Conservation (phyloP, 2,888 invertebrate species). For the Caenorhabditis panamensis region DNA sequence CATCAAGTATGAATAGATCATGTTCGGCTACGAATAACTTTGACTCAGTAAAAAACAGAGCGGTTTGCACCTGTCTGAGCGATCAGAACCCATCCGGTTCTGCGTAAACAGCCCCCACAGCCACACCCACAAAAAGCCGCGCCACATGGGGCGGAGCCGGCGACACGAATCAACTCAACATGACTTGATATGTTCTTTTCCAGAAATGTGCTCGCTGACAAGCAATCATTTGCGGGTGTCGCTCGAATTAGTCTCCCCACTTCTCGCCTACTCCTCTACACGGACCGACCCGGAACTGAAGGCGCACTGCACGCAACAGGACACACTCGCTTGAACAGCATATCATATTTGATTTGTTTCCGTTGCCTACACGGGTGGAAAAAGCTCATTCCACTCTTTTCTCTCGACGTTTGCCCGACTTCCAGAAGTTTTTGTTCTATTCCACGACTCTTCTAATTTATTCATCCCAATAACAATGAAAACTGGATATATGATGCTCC, state of each 20-base stretch:
- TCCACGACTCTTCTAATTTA: constrained; percentile 32
- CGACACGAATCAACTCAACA: neutral
- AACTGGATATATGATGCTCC: constrained; percentile 34
- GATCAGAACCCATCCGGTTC: constrained; percentile 12
- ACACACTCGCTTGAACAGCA: constrained; percentile 31
- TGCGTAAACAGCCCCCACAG: constrained; percentile 27
- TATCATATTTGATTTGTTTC: constrained; percentile 55
- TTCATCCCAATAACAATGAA: constrained; percentile 48
- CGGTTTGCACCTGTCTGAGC: constrained; percentile 26
- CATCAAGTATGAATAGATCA: no score
- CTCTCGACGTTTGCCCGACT: constrained; percentile 2
- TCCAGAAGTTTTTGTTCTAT: constrained; percentile 20
- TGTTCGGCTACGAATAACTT: no score
- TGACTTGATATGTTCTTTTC: constrained; percentile 47
- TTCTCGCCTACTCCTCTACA: constrained; percentile 29
- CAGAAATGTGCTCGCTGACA: constrained; percentile 45
- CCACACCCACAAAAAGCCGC: constrained; percentile 25
- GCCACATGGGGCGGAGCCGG: constrained; percentile 27
- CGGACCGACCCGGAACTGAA: constrained; percentile 38
- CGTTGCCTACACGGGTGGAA: constrained; percentile 39
- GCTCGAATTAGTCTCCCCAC: constrained; percentile 47
- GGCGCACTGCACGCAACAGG: constrained; percentile 33
- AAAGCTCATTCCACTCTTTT: constrained; percentile 26
- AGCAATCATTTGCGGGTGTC: constrained; percentile 22
- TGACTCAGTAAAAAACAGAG: constrained; percentile 6